A percentile compares a stretch with the other conserved stretches of the same genome.
These are phyloP conservation scores for Luperina nickerlii DNA, from an alignment of 2,888 invertebrate species.

Conservation along the genomic window DNA sequence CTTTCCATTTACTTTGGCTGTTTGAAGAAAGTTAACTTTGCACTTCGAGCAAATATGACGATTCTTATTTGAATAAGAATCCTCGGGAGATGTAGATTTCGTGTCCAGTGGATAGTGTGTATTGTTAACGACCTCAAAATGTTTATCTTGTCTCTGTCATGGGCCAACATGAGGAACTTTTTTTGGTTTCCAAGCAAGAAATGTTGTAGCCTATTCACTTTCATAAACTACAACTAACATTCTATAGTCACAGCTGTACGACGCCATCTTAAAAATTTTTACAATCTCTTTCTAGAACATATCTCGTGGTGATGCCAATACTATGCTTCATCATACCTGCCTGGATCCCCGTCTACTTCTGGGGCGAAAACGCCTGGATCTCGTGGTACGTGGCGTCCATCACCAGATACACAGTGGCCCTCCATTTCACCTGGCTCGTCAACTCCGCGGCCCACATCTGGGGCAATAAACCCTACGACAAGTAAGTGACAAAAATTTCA, in stretches of 20 bases:
- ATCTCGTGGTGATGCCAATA: conserved; percentile 93
- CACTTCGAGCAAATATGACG: neutral
- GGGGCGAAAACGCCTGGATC: conserved; percentile 93
- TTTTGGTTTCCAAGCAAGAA: neutral
- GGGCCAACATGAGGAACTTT: neutral
- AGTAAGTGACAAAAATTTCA: conserved; percentile 86
- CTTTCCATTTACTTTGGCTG: neutral
- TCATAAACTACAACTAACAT: neutral
- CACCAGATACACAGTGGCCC: conserved; percentile 93
- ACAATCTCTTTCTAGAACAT: conserved; percentile 91
- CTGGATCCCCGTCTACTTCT: conserved; percentile 93
- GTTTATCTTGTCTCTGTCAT: neutral
- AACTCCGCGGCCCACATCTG: conserved; percentile 98
- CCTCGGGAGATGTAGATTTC: neutral
- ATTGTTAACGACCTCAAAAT: neutral
- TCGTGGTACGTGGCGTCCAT: conserved; percentile 95
- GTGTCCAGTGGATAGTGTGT: neutral
- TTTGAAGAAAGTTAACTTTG: neutral
- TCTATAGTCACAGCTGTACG: neutral
- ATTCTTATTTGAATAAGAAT: neutral
- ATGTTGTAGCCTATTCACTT: neutral
- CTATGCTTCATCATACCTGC: conserved; percentile 95
- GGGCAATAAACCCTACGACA: conserved; percentile 97
- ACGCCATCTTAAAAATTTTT: neutral
- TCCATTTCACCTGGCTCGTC: conserved; percentile 97